Conservation (phyloP, 2,888 invertebrate species). For the Crossocerus cetratus region DNA sequence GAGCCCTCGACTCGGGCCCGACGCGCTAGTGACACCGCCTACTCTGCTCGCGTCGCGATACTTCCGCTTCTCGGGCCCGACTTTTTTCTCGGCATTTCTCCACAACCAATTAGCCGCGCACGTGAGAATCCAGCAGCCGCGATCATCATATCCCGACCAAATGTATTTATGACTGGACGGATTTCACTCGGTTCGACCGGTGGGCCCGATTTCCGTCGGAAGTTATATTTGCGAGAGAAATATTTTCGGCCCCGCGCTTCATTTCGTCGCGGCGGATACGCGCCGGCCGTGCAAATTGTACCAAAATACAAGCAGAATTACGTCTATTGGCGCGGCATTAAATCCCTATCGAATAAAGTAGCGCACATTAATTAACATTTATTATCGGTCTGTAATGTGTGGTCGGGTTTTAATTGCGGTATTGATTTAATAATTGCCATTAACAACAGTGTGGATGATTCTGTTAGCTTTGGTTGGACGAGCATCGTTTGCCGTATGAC, state of each 20-base stretch:
- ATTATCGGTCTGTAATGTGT: conserved; percentile 39
- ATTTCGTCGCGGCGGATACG: background rate
- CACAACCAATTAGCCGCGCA: too few relatives aligned
- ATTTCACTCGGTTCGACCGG: background rate
- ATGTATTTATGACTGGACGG: too few relatives aligned
- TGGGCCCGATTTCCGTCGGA: background rate
- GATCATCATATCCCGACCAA: too few relatives aligned
- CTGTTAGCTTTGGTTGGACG: background rate
- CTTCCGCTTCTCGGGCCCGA: too few relatives aligned
- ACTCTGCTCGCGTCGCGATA: too few relatives aligned
- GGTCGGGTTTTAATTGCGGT: conserved; percentile 49
- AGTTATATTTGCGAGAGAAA: background rate
- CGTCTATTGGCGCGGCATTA: conserved; percentile 42
- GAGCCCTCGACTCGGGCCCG: background rate
- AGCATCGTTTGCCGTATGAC: too few relatives aligned
- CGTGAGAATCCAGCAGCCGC: too few relatives aligned
- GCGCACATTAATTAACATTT: conserved; percentile 52
- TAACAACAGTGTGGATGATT: background rate
- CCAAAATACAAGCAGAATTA: conserved; percentile 47
- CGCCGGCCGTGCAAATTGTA: conserved; percentile 34
- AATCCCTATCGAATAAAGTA: conserved; percentile 48
- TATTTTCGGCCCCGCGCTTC: background rate
- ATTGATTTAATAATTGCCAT: conserved; percentile 47
- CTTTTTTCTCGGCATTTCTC: too few relatives aligned
- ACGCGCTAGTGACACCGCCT: too few relatives aligned